Base-by-base conservation (phyloP, 2,888 invertebrate species). In the Augiades crinisus region DNA sequence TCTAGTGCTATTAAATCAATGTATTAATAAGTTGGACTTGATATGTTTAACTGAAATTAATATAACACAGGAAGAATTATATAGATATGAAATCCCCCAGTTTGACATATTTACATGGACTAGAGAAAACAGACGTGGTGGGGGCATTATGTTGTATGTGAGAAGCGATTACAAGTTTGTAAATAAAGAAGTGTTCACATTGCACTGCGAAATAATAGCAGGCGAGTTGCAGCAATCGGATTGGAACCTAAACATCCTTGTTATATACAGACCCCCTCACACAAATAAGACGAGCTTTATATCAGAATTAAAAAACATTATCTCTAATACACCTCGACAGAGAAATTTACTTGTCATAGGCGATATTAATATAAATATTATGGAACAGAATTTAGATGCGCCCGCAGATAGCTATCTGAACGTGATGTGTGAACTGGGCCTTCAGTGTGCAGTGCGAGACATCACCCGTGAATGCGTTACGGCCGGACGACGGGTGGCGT, bases 281-380 rank as follows among this genome's bases (percentile, higher is more conserved):
- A 3, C 1, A 0, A 34, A 8, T 10, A 45, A 45, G 5, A 5
- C 5, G 1, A 10, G 16, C 8, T 45, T 45, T 27, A 36, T 24
- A 4, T 8, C 8, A 12, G 36, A 46, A 14, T 24, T 46, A 12
- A 8, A 24, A 24, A 36, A 7, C n/a, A 12, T 33, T 1, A 2
- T 24, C n/a, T 21, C 5, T 10, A 10, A 3, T 12, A 6, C 17
- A 24, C 13, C 5, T 4, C 5, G n/a, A 7, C 7, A 24, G 5
- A 12, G 24, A 7, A 24, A 46, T 14, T 4, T 36, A 14, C 4
- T 46, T 5, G 0, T 46, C 2, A 46, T 46, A 1, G 45, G 45
- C 7, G 45, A 46, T 8, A 36, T 46, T 1, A 46, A 44, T 7
- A 44, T 44, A 3, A 44, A 44, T n/a, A 21, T 44, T 14, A 1